These are phyloP conservation scores for Muschampia staudingeri DNA, from an alignment of 2,888 invertebrate genomes.

Conservation along the genomic window DNA sequence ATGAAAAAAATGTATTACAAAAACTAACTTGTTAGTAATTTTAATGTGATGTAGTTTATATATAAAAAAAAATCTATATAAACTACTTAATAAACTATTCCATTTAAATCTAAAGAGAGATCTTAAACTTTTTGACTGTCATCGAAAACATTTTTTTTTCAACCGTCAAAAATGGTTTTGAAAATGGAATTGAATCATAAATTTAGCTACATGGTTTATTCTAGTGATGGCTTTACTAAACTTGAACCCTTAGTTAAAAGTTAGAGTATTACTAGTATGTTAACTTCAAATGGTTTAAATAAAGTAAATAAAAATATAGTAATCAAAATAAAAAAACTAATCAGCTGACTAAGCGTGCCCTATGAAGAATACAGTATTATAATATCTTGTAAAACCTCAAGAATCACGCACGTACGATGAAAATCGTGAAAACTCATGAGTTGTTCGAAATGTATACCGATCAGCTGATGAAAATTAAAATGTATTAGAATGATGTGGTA, in stretches of 20 bases:
- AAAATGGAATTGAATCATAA: no score
- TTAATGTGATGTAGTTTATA: neutral
- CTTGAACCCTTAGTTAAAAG: slow-evolving; percentile 9
- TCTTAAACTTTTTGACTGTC: no score
- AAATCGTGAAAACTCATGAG: slow-evolving; percentile 77
- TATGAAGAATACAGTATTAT: slow-evolving; percentile 35
- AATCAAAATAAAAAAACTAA: slow-evolving; percentile 50
- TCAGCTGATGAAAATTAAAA: slow-evolving; percentile 81
- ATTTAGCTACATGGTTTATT: neutral
- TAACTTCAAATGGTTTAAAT: neutral
- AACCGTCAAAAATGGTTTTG: no score
- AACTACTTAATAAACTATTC: neutral
- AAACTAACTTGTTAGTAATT: neutral
- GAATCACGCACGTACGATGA: slow-evolving; percentile 63
- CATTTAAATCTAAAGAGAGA: no score
- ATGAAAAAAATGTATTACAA: no score
- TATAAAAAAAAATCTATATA: neutral
- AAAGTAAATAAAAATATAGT: neutral
- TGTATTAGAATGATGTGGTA: neutral
- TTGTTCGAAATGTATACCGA: slow-evolving; percentile 72
- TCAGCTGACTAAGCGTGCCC: slow-evolving; percentile 68
- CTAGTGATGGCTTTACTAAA: neutral
- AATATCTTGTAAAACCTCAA: slow-evolving; percentile 73
- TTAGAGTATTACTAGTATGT: neutral
- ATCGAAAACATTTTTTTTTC: no score